Percentiles rank a stretch among this genome's conserved stretches.
These are phyloP conservation scores for Orthonyx spaldingii DNA, from an alignment of 2,113 vertebrate species.

Conservation along the genomic window DNA sequence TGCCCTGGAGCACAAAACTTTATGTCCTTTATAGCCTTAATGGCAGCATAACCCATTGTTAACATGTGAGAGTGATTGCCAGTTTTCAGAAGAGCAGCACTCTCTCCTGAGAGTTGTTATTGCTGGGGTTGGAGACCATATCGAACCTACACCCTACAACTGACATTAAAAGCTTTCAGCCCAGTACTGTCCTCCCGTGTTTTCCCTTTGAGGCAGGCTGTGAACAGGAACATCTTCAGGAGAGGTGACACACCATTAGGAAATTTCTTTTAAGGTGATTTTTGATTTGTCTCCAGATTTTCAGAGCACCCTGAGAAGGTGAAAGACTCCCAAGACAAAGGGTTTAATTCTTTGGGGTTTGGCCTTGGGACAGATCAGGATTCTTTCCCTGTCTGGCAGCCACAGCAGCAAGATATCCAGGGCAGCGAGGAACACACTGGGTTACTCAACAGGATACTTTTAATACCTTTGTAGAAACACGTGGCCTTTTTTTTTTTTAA, in stretches of 20 bases:
- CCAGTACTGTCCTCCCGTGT: neutral
- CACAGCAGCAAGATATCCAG: neutral
- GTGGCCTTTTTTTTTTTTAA: neutral
- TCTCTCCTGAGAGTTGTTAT: neutral
- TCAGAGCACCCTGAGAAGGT: constrained; percentile 28
- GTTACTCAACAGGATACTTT: neutral
- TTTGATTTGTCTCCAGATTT: constrained; percentile 21
- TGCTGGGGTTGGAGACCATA: neutral
- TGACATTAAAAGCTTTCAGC: neutral
- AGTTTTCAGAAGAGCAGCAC: neutral
- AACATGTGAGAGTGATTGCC: neutral
- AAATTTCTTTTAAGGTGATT: neutral
- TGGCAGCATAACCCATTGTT: neutral
- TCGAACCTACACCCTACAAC: accelerated
- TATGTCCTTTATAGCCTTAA: neutral
- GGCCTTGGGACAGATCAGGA: constrained; percentile 7
- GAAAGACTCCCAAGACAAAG: constrained; percentile 57
- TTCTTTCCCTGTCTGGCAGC: constrained; percentile 59
- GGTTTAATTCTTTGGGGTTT: constrained; percentile 26
- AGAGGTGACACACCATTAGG: neutral
- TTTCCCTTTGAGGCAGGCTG: neutral
- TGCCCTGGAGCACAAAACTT: neutral
- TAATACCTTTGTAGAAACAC: neutral
- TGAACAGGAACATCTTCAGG: neutral
- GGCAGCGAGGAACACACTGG: neutral